phyloP scores from a whole-genome alignment of 2,113 vertebrate species.

The Felis catus region DNA sequence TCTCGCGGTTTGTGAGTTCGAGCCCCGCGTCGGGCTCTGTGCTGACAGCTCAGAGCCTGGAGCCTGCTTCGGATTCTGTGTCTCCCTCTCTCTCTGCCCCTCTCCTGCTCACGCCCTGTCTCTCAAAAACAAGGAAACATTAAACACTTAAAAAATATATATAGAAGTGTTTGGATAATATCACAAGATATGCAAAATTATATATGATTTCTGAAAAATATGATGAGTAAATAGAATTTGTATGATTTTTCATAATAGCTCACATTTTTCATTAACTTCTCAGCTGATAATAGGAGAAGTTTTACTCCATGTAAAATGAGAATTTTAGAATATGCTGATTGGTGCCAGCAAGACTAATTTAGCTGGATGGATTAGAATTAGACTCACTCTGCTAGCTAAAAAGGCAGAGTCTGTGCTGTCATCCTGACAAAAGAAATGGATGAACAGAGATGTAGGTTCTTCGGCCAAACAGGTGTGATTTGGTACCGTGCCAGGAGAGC shows the following conservation, averaged over 20 bases:
- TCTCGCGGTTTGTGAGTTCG: too few species aligned
- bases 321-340: neutral
- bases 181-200: neutral
- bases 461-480: neutral
- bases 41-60: too few species aligned
- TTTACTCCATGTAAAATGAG: neutral
- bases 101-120: too few species aligned
- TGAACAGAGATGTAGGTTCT: neutral
- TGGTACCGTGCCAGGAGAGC: neutral
- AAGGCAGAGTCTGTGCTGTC: neutral
- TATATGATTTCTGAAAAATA: conserved; percentile 21
- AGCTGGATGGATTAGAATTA: neutral
- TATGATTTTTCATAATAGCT: neutral
- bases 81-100: too few species aligned
- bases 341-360: conserved; percentile 7
- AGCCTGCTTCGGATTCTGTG: too few species aligned
- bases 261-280: neutral
- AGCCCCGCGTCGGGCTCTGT: too few species aligned
- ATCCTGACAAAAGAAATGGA: neutral
- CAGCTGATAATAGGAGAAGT: neutral
- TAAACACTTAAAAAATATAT: too few species aligned
- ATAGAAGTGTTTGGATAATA: neutral
- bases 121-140: too few species aligned
- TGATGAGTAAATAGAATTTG: neutral
- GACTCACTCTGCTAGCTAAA: neutral